Evolutionary conservation across 2,797 vertebrate species (phyloP), one percentile per base, ranked within the genome.

Genomic region (Enteromius afrohamiltoni): DNA sequence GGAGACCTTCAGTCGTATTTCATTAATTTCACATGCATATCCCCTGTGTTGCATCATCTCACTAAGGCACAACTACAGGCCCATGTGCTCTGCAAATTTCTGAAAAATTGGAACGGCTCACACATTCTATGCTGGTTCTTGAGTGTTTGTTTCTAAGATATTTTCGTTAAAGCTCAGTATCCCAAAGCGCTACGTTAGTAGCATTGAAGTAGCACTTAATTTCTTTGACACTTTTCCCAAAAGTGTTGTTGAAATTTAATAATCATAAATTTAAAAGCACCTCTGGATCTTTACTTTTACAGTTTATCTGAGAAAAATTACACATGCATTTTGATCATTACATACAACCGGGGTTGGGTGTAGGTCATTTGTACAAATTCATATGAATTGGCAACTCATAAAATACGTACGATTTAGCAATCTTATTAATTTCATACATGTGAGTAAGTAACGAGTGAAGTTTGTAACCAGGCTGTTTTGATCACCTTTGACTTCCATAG

Each of bases 1-100:
- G 84, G 64, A 77, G 85, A 34, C 26, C 29, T 37, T 60, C 55
- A 26, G 68, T 75, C 42, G 29, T 77, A 69, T 53, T 83, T 64
- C 53, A 8, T 77, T 47, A 31, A 64, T 71, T 55, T 68, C 55
- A 80, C 65, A 65, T 37, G 74, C 23, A 45, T 37, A 47, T 80
- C 37, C 70, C 70, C 17, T 84, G 31, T 21, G 34, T 45, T 64
- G 42, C 49, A n/a, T 55, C 42, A 26, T 55, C 73, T 47, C 34
- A 5, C 19, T 40, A 58, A 76, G 73, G 3, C 31, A 37, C 21
- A 75, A 9, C 3, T 74, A 55, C 34, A 55, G 17, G 13, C 55
- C 42, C 76, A 64, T 31, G 26, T 60, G 71, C 34, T 53, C 45
- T 62, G 16, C 37, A 19, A 26, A 69, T 26, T 26, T 53, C 49